Conservation (phyloP, 2,888 invertebrate species). For the Drosophila kambysellisi region DNA sequence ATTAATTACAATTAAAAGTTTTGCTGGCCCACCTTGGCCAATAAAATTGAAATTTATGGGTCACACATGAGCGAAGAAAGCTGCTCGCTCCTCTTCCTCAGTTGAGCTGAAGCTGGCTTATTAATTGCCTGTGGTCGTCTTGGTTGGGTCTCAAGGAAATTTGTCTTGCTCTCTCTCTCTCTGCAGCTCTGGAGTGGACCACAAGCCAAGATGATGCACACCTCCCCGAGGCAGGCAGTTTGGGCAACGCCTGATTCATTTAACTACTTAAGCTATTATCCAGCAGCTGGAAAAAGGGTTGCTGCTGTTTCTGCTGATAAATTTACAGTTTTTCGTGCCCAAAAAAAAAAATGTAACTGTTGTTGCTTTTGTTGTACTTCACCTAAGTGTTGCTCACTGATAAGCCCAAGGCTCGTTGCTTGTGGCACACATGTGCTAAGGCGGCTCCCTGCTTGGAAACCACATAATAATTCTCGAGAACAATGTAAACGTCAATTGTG, state of each 20-base stretch:
- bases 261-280: constrained; percentile 69
- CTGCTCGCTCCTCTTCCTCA: not conserved
- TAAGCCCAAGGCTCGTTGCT: constrained; percentile 53
- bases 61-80: constrained; percentile 69
- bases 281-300: constrained; percentile 40
- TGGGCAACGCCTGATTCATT: constrained; percentile 58
- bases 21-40: constrained; percentile 67
- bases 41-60: constrained; percentile 80
- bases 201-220: constrained; percentile 50
- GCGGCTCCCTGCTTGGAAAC: constrained; percentile 74
- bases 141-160: constrained; percentile 45
- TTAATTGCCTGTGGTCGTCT: constrained; percentile 70
- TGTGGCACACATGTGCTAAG: constrained; percentile 44
- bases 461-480: constrained; percentile 83
- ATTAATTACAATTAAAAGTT: constrained; percentile 80
- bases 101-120: constrained; percentile 41
- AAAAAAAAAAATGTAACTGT: constrained; percentile 39
- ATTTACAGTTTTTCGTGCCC: constrained; percentile 56
- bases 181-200: constrained; percentile 34
- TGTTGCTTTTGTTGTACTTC: constrained; percentile 41
- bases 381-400: constrained; percentile 68
- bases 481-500: constrained; percentile 79
- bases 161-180: constrained; percentile 59
- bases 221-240: constrained; percentile 1
- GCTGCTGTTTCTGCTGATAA: constrained; percentile 61